Base-by-base conservation (phyloP, 2,888 invertebrate genomes). In the Seira ritae region DNA sequence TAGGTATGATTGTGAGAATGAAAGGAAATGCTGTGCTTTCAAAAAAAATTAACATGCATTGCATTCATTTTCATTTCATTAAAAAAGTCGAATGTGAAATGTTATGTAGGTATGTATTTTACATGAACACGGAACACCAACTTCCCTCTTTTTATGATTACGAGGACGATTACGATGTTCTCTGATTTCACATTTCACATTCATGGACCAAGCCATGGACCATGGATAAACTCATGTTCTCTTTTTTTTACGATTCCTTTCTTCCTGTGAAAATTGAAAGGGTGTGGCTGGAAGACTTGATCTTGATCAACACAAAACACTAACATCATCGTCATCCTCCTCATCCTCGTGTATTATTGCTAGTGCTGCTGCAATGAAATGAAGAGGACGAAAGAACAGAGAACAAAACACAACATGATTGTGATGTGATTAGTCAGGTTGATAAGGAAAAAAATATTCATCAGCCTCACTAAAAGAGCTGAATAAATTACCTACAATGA, bases 401-500 rank as follows among this genome's bases (percentile, higher is more conserved):
- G 31, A 4, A 31, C 31, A 31, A 31, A 2, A 8, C 31, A 55
- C 55, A 55, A 55, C 55, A 55, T 4, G 31, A 31, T 31, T 31
- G 31, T 17, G 3, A 55, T 55, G 55, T 55, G 55, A 55, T 55
- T 55, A 55, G 55, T 55, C 55, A 55, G 55, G 6, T 55, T 55
- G 55, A 55, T 55, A 55, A 55, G 42, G 55, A 31, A 55, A 15
- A 55, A 12, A 8, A 55, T 12, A 55, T 55, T 55, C 55, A 55
- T 55, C 6, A 55, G 55, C 55, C 1, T 3, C 17, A 55, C 55
- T 15, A 55, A 15, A 3, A 31, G 3, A 31, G 8, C 31, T n/a
- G n/a, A n/a, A n/a, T n/a, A n/a, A n/a, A 31, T 31, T 8, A 8
- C 31, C 31, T 3, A 55, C 55, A 55, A 55, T 55, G 55, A 12